Base-by-base conservation (phyloP, 2,888 invertebrate genomes). In the Tipula lateralis region DNA sequence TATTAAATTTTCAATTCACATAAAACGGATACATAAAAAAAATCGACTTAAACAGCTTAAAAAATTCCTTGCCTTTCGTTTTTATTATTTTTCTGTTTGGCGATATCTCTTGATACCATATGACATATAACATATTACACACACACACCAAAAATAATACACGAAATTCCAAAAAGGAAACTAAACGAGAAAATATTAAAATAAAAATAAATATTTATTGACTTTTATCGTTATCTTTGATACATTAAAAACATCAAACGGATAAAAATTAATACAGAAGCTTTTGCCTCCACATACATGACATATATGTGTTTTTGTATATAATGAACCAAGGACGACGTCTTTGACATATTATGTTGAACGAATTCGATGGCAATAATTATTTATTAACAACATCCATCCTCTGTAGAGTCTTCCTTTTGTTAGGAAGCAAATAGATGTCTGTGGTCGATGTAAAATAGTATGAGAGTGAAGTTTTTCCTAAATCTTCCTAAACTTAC, bases 1-100 rank as follows among this genome's bases (percentile, higher is more conserved):
- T 66, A 66, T 66, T 66, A 66, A 66, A 66, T 66, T 66, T 66
- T 66, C 66, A 66, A 66, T 66, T 66, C 66, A 66, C 66, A 66
- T 66, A 66, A 66, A 66, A 66, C 66, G 66, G 66, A 66, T 66
- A 66, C 66, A 66, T 66, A 66, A 66, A 66, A 66, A 24, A 66
- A 24, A 9, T 66, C 66, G 66, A 24, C 66, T 66, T 24, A 66
- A 66, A 66, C 66, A 66, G 66, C 66, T 66, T 66, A 66, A 66
- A 66, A 66, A 66, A 66, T 66, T 19, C 66, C 24, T 66, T 66
- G 66, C 66, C 66, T 66, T 66, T 66, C 66, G 66, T 66, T 66
- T 66, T 66, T 66, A 66, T 66, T 66, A 66, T 66, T 24, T n/a
- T 66, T 66, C 66, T 24, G 19, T 66, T 66, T 24, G 24, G 24